phyloP scores from a whole-genome alignment of 2,888 invertebrate genomes.

The Tyria jacobaeae region DNA sequence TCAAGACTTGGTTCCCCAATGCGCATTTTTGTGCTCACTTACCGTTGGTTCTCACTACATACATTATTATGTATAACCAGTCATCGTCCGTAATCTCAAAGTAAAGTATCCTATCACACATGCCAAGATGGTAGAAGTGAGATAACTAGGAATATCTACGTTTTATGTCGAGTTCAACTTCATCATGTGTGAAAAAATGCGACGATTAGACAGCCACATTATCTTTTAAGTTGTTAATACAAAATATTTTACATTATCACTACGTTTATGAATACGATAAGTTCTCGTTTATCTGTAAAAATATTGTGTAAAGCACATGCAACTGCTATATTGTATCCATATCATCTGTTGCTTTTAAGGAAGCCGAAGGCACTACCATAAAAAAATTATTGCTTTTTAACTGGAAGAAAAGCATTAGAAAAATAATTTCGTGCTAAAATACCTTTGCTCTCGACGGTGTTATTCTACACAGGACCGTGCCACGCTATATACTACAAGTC shows the following conservation, averaged over 20 bases:
- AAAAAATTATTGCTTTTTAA: slow-evolving; percentile 79
- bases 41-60: slow-evolving; percentile 55
- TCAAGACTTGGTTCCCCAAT: slow-evolving; percentile 74
- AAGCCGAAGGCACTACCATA: slow-evolving; percentile 86
- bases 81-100: slow-evolving; percentile 65
- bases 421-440: slow-evolving; percentile 80
- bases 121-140: slow-evolving; percentile 72
- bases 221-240: slow-evolving; percentile 72
- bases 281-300: slow-evolving; percentile 84
- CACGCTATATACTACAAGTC: slow-evolving; percentile 69
- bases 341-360: slow-evolving; percentile 72
- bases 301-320: slow-evolving; percentile 84
- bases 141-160: slow-evolving; percentile 80
- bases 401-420: slow-evolving; percentile 82
- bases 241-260: slow-evolving; percentile 80
- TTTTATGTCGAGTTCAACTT: slow-evolving; percentile 65
- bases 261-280: slow-evolving; percentile 83
- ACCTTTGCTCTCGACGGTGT: slow-evolving; percentile 72
- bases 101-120: slow-evolving; percentile 68
- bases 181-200: slow-evolving; percentile 80
- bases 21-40: slow-evolving; percentile 74
- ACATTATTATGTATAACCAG: slow-evolving; percentile 36
- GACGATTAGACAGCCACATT: slow-evolving; percentile 83
- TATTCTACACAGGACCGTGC: slow-evolving; percentile 65
- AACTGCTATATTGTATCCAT: slow-evolving; percentile 74